Evolutionary conservation across 2,797 vertebrate genomes (phyloP), one percentile per base, ranked within the genome.

Genomic region (Esox lucius): DNA sequence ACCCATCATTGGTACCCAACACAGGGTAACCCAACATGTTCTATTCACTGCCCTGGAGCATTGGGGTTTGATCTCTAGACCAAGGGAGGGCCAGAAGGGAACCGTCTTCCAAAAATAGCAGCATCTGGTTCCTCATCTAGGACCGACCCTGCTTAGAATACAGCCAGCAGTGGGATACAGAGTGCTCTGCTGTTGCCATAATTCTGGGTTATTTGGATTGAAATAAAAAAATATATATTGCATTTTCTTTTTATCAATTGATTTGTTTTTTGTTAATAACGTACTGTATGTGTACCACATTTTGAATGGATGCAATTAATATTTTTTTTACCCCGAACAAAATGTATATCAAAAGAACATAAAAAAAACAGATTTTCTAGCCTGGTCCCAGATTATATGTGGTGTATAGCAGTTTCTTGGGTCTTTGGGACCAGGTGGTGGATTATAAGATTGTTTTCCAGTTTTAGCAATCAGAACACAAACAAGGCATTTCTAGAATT

Each of bases 191-290:
- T 46, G 12, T 46, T 46, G 42, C 9, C 42, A 46, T 11, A 46
- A 13, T 46, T 11, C 42, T 13, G 1, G 6, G 6, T 46, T 13
- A 1, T 39, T 39, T 39, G 42, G 31, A 72, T 76, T 85, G 82
- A 79, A 72, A 89, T 42, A n/a, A 39, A 39, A 39, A 39, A 39
- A 39, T 39, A 39, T 3, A 42, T 42, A 42, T 42, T 13, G 42
- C 42, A 46, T 79, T 85, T 90, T 88, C 19, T 88, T 87, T 84
- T 86, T 80, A 39, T 81, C 77, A 78, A 86, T 76, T 83, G 83
- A 87, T 88, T 88, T 83, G 89, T 74, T 46, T 86, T 88, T 84
- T 91, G 90, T 92, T 91, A 91, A 91, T 91, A 90, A 84, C 5
- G 62, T n/a, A 3, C 56, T 59, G 7, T 56, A 76, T 87, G 84